Evolutionary conservation across 2,888 invertebrate species (phyloP).

Genomic region (Xestobium rufovillosum): DNA sequence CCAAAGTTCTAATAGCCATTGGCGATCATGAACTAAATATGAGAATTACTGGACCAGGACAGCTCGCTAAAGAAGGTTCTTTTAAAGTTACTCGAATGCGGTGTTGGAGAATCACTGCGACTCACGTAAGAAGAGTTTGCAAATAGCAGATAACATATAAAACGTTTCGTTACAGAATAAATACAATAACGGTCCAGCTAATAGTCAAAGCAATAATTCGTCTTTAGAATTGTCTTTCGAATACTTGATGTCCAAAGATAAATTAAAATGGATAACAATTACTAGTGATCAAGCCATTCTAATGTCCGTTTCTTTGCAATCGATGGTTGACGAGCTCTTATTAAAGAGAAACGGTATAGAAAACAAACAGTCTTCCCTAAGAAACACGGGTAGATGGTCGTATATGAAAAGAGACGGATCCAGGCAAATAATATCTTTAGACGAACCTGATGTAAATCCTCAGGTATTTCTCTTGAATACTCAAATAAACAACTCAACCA

Average conservation of each 20-base stretch:
- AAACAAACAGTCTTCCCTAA: slow-evolving; percentile 30
- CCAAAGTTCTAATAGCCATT: slow-evolving; percentile 66
- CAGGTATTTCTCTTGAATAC: slow-evolving; percentile 6
- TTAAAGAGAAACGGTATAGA: slow-evolving; percentile 60
- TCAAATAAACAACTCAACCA: background rate
- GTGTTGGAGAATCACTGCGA: slow-evolving; percentile 92
- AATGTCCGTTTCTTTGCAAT: slow-evolving; percentile 91
- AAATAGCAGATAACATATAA: background rate
- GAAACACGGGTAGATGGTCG: slow-evolving; percentile 52
- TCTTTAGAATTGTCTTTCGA: slow-evolving; percentile 86
- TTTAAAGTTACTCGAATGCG: slow-evolving; percentile 95
- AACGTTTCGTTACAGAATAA: slow-evolving; percentile 29
- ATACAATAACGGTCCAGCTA: slow-evolving; percentile 32
- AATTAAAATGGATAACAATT: slow-evolving; percentile 89
- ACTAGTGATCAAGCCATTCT: slow-evolving; percentile 87
- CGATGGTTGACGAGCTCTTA: slow-evolving; percentile 90
- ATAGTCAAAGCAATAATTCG: slow-evolving; percentile 26
- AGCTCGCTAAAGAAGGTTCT: slow-evolving; percentile 68
- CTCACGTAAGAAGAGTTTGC: slow-evolving; percentile 53
- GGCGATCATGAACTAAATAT: slow-evolving; percentile 83
- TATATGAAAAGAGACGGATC: slow-evolving; percentile 70
- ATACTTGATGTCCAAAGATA: slow-evolving; percentile 86
- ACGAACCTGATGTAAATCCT: slow-evolving; percentile 31
- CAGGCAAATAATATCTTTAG: slow-evolving; percentile 53
- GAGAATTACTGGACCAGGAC: slow-evolving; percentile 45